A percentile compares a stretch with the other conserved stretches of the same genome.
Evolutionary conservation across 2,888 invertebrate genomes (phyloP).

Genomic region (Scrobipalpa atriplicella): DNA sequence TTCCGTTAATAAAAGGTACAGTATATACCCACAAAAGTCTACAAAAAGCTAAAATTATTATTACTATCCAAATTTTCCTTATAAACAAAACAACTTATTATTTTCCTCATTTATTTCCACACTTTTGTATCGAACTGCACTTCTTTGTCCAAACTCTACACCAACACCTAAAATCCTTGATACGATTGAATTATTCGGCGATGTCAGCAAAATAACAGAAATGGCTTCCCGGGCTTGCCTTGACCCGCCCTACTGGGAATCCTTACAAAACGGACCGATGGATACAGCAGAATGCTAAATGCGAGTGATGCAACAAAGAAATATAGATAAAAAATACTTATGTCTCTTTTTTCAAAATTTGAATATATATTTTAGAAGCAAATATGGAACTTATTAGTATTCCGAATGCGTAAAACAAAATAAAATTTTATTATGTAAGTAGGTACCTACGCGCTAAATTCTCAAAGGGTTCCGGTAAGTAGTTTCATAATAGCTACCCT

Average conservation of each 20-base stretch:
- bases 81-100: too few relatives aligned
- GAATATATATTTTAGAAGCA: too few relatives aligned
- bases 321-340: neutral
- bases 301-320: neutral
- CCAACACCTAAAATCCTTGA: neutral
- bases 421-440: neutral
- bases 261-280: neutral
- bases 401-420: neutral
- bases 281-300: constrained; percentile 1
- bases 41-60: too few relatives aligned
- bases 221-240: constrained; percentile 6
- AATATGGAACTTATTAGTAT: neutral
- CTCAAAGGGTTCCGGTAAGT: constrained; percentile 7
- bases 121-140: neutral
- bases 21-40: too few relatives aligned
- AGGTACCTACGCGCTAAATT: too few relatives aligned
- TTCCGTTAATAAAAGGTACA: too few relatives aligned
- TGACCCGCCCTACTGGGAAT: neutral
- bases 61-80: too few relatives aligned
- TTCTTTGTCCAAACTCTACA: neutral
- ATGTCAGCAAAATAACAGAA: neutral
- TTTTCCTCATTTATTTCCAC: neutral
- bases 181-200: neutral
- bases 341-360: too few relatives aligned
- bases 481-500: neutral